These are phyloP conservation scores for Podarcis cretensis DNA, from an alignment of 2,113 vertebrate genomes.

Conservation along the genomic window DNA sequence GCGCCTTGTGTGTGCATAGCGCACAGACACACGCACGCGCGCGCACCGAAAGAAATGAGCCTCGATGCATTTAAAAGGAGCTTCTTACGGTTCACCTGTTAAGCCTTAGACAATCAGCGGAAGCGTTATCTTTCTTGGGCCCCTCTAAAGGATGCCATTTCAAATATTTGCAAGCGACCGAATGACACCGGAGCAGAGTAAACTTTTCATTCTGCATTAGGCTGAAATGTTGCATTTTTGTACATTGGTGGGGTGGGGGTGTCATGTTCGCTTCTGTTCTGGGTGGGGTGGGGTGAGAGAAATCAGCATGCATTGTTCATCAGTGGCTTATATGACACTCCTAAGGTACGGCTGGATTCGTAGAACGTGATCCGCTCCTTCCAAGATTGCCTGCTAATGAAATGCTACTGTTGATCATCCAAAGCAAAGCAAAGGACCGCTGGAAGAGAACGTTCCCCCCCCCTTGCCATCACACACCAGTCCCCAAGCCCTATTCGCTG, in stretches of 20 bases:
- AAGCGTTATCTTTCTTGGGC: background rate
- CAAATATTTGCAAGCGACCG: background rate
- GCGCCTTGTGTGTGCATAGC: background rate
- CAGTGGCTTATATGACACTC: background rate
- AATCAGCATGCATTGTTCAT: slow-evolving; percentile 49
- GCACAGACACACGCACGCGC: fast-evolving
- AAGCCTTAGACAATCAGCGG: background rate
- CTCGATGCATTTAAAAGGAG: fast-evolving
- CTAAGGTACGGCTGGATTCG: background rate
- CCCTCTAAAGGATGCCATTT: too few species aligned
- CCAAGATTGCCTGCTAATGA: background rate
- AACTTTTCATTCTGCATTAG: background rate
- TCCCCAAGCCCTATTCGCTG: background rate
- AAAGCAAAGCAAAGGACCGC: background rate
- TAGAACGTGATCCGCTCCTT: background rate
- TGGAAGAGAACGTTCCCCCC: background rate
- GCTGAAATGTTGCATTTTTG: background rate
- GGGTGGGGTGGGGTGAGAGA: background rate
- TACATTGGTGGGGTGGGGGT: too few species aligned
- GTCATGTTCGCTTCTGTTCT: background rate
- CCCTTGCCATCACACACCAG: background rate
- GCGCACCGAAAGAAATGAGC: background rate
- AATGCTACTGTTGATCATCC: background rate
- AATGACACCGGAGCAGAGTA: fast-evolving
- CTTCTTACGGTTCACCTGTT: background rate